Percentiles rank a stretch among this genome's conserved stretches.
Conservation (phyloP, 2,797 vertebrate genomes). For the Cirrhinus mrigala region DNA sequence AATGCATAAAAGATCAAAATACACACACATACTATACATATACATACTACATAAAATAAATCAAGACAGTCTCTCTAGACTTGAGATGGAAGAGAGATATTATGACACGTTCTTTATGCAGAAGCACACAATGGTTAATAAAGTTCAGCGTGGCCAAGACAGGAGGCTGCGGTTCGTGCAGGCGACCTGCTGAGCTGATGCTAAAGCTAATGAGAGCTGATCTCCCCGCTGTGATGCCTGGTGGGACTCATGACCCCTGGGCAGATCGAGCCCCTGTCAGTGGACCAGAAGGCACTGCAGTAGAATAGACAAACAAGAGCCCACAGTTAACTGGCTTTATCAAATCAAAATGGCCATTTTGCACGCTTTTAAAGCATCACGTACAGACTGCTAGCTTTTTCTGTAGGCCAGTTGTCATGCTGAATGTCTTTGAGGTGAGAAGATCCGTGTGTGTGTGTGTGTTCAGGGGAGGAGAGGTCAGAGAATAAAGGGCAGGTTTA, state of each 20-base stretch:
- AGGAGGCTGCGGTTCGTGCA: slow-evolving; percentile 43
- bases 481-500: slow-evolving; percentile 63
- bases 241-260: slow-evolving; percentile 53
- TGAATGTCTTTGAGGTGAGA: slow-evolving; percentile 57
- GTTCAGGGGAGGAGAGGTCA: slow-evolving; percentile 61
- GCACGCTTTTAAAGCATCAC: background rate
- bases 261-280: slow-evolving; percentile 47
- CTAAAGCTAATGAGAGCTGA: slow-evolving; percentile 65
- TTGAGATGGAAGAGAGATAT: slow-evolving; percentile 45
- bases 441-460: slow-evolving; percentile 13
- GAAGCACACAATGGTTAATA: slow-evolving; percentile 54
- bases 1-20: slow-evolving; percentile 8
- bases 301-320: slow-evolving; percentile 38
- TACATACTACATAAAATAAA: slow-evolving; percentile 19
- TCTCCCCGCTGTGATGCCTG: slow-evolving; percentile 58
- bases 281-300: slow-evolving; percentile 26
- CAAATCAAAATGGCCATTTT: background rate
- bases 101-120: slow-evolving; percentile 50
- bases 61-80: slow-evolving; percentile 31
- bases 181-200: slow-evolving; percentile 55
- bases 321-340: background rate
- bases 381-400: slow-evolving; percentile 22
- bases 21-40: background rate
- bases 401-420: slow-evolving; percentile 32
- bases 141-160: slow-evolving; percentile 51